Percentiles rank a stretch among this genome's conserved stretches.
These are phyloP conservation scores for Calliscelio sp. DNA, from an alignment of 2,888 invertebrate species.

Conservation along the genomic window DNA sequence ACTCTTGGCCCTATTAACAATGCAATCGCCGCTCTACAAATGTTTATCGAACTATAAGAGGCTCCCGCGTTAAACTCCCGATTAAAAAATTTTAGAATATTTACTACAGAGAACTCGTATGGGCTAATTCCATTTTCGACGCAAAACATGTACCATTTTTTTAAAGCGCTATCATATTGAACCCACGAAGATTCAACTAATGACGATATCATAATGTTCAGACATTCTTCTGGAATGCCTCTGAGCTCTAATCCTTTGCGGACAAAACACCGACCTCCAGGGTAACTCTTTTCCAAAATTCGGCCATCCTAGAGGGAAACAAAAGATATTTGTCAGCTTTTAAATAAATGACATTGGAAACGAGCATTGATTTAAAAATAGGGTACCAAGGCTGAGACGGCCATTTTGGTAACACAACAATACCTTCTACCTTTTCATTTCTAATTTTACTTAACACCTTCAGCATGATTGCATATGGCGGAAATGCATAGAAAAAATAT, in stretches of 20 bases:
- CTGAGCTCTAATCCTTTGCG: slow-evolving; percentile 39
- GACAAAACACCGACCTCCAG: slow-evolving; percentile 44
- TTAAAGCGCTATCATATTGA: slow-evolving; percentile 23
- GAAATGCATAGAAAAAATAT: neutral
- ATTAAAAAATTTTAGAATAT: too few species aligned
- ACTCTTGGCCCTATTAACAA: slow-evolving; percentile 39
- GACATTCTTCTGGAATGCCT: slow-evolving; percentile 43
- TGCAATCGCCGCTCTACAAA: slow-evolving; percentile 46
- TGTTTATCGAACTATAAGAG: slow-evolving; percentile 32
- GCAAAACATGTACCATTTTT: slow-evolving; percentile 42
- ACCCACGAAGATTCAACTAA: slow-evolving; percentile 37
- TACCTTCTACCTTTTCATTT: neutral
- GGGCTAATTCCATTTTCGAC: neutral
- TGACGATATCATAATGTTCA: slow-evolving; percentile 42
- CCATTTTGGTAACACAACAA: slow-evolving; percentile 73
- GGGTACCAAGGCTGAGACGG: slow-evolving; percentile 77
- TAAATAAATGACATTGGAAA: slow-evolving; percentile 49
- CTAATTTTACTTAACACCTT: neutral
- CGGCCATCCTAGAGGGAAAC: slow-evolving; percentile 22
- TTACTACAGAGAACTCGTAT: too few species aligned
- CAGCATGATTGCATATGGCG: neutral
- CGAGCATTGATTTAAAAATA: slow-evolving; percentile 40
- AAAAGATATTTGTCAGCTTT: too few species aligned
- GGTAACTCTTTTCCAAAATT: slow-evolving; percentile 19
- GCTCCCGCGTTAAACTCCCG: slow-evolving; percentile 4